These are phyloP conservation scores for Melanotus villosus DNA, from an alignment of 2,888 invertebrate species.

Conservation along the genomic window DNA sequence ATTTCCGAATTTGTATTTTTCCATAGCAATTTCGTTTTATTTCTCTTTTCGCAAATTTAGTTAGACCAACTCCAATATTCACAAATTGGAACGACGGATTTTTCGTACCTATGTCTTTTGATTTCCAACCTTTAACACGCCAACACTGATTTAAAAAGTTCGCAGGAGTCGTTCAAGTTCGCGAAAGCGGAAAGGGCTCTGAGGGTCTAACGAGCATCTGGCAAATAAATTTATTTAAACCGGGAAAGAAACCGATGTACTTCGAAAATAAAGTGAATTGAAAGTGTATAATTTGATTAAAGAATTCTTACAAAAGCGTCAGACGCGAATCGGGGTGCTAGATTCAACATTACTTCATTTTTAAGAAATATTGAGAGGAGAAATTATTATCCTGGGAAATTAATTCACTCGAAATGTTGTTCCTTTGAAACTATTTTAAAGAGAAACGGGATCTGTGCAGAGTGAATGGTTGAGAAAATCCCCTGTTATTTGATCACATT, in stretches of 20 bases:
- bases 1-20: neutral
- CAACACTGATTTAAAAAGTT: conserved; percentile 18
- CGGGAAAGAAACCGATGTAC: neutral
- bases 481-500: no score
- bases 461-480: no score
- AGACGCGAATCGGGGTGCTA: no score
- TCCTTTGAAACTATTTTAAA: no score
- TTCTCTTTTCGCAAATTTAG: conserved; percentile 2
- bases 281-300: neutral
- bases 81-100: conserved; percentile 5
- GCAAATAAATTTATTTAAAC: conserved; percentile 9
- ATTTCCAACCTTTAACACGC: conserved; percentile 2
- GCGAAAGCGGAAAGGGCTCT: conserved; percentile 11
- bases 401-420: no score
- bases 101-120: conserved; percentile 2
- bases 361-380: no score
- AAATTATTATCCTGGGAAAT: no score
- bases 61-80: conserved; percentile 12
- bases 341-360: no score
- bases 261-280: conserved; percentile 1
- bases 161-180: conserved; percentile 15
- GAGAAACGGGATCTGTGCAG: no score
- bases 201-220: conserved; percentile 9
- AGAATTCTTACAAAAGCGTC: neutral
- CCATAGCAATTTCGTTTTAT: neutral